These are phyloP conservation scores for Recurvirostra avosetta DNA, from an alignment of 2,113 vertebrate genomes.

Conservation along the genomic window DNA sequence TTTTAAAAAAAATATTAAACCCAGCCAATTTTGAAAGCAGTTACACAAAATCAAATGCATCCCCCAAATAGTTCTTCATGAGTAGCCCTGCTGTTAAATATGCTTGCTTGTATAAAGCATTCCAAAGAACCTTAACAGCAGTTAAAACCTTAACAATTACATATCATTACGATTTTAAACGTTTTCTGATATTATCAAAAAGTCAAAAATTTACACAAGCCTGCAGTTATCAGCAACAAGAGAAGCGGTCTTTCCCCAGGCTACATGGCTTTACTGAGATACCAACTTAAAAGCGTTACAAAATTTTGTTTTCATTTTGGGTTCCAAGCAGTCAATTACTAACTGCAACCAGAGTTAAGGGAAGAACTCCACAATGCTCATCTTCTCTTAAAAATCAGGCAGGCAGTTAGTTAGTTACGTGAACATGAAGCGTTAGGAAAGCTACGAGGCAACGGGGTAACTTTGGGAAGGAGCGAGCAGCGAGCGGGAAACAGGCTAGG, in stretches of 20 bases:
- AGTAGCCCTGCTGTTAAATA: neutral
- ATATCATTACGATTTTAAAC: neutral
- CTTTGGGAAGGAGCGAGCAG: neutral
- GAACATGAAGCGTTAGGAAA: neutral
- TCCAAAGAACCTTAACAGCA: neutral
- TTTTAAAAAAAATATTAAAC: neutral
- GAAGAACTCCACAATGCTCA: neutral
- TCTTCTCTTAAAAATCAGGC: neutral
- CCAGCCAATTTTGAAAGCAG: neutral
- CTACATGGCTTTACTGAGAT: neutral
- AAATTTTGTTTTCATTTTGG: neutral
- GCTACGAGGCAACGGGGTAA: neutral
- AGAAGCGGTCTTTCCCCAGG: neutral
- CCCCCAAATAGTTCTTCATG: neutral
- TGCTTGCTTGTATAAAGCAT: neutral
- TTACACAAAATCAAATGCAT: neutral
- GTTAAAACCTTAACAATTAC: neutral
- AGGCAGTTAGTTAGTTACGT: neutral
- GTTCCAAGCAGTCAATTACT: neutral
- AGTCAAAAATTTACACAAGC: neutral
- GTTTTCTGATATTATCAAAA: neutral
- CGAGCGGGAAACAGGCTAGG: neutral
- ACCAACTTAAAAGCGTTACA: neutral
- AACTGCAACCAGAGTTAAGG: neutral
- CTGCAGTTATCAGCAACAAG: neutral